These are phyloP conservation scores for Seira ritae DNA, from an alignment of 2,888 invertebrate species.

Conservation along the genomic window DNA sequence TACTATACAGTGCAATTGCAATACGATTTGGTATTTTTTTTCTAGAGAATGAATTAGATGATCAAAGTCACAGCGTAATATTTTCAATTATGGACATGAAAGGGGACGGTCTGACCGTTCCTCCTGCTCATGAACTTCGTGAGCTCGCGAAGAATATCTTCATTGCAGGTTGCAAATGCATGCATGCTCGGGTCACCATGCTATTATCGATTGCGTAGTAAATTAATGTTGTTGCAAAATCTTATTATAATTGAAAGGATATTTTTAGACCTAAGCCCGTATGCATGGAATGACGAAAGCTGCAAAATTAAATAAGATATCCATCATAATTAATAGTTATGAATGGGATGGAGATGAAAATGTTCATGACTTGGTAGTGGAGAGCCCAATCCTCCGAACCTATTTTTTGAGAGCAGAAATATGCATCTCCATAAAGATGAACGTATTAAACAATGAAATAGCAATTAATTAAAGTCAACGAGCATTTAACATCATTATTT, in stretches of 20 bases:
- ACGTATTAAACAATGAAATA: not conserved
- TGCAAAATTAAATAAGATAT: conserved; percentile 39
- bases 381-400: too few species aligned
- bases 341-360: not conserved
- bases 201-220: not conserved
- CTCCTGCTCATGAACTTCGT: conserved; percentile 53
- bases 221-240: not conserved
- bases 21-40: too few species aligned
- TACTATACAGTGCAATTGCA: too few species aligned
- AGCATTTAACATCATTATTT: conserved; percentile 50
- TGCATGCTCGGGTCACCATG: not conserved
- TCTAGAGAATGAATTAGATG: too few species aligned
- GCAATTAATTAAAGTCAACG: conserved; percentile 47
- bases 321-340: conserved; percentile 40
- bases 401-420: not conserved
- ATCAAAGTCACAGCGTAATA: too few species aligned
- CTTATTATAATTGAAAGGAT: conserved; percentile 23
- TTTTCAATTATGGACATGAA: conserved; percentile 44
- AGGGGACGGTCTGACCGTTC: conserved; percentile 36
- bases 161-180: conserved; percentile 11
- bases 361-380: conserved; percentile 2
- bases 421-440: conserved; percentile 2
- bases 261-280: not conserved
- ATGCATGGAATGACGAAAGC: not conserved
- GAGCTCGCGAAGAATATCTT: conserved; percentile 38